Evolutionary conservation across 2,888 invertebrate species (phyloP).

Genomic region (Polyommatus iphigenia): DNA sequence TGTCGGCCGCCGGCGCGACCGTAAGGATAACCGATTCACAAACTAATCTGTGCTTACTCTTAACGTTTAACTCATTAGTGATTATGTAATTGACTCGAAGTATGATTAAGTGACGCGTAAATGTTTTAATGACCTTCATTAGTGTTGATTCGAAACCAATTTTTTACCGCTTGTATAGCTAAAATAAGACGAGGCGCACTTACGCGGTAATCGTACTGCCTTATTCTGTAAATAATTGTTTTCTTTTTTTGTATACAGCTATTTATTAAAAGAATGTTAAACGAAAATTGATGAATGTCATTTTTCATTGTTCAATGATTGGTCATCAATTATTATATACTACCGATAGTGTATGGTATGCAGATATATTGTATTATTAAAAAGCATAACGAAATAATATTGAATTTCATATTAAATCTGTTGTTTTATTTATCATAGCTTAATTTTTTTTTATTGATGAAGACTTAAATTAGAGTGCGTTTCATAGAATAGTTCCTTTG

Average conservation of each 20-base stretch:
- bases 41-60: constrained; percentile 77
- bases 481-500: too few species aligned
- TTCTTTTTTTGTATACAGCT: constrained; percentile 78
- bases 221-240: constrained; percentile 81
- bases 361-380: constrained; percentile 80
- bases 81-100: constrained; percentile 75
- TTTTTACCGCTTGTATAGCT: constrained; percentile 78
- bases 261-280: constrained; percentile 80
- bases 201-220: constrained; percentile 78
- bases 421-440: constrained; percentile 60
- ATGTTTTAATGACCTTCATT: constrained; percentile 66
- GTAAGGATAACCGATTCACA: constrained; percentile 72
- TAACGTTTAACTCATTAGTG: constrained; percentile 75
- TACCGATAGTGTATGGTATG: constrained; percentile 78
- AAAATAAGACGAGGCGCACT: constrained; percentile 74
- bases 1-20: constrained; percentile 29
- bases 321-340: constrained; percentile 78
- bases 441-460: neutral
- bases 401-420: constrained; percentile 75
- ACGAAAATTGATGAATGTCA: constrained; percentile 76
- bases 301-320: constrained; percentile 78
- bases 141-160: constrained; percentile 67
- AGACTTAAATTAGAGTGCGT: neutral
- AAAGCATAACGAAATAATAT: constrained; percentile 81
- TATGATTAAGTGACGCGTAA: constrained; percentile 60